Evolutionary conservation across 2,113 vertebrate genomes (phyloP), one percentile per base, ranked within the genome.

Genomic region (Deroptyus accipitrinus): DNA sequence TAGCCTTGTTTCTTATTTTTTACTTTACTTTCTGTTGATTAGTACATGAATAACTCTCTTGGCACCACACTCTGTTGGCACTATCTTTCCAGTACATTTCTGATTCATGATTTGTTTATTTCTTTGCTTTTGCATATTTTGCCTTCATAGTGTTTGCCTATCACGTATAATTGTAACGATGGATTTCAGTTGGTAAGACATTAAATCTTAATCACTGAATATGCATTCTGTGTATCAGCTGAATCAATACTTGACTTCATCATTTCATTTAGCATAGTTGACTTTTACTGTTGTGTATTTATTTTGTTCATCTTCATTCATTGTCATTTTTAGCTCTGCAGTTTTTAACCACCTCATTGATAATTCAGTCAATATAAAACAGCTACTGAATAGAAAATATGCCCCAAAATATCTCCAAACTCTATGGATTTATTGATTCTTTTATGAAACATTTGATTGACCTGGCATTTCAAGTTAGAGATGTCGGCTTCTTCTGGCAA

Each of bases 361-460:
- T 78, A 81, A 90, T 75, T 90, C 48, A 75, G 72, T 83, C 39
- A 88, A 88, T 94, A 81, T 88, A 88, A 74, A 24, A 48, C 44
- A 14, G 16, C 23, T 77, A 42, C 64, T 51, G 18, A 79, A 61
- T 35, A 48, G 52, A 84, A 93, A 86, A 46, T 74, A 44, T 25
- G 48, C 14, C 9, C 17, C 0, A 54, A 91, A 90, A 79, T 84
- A 46, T 69, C 46, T 88, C 62, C 35, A 59, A 76, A 62, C 22
- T 55, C 83, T 48, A 48, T 82, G 31, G 54, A 46, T 92, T 86
- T 93, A 86, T 93, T 72, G 81, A 66, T 95, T 10, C 11, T 31
- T 61, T 92, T 82, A 49, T 73, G 69, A 94, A 94, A 79, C n/a
- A 44, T 74, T 81, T 83, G 85, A 74, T 86, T 83, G 51, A 77